These are phyloP conservation scores for Damaliscus lunatus DNA, from an alignment of 2,113 vertebrate species.

Conservation along the genomic window DNA sequence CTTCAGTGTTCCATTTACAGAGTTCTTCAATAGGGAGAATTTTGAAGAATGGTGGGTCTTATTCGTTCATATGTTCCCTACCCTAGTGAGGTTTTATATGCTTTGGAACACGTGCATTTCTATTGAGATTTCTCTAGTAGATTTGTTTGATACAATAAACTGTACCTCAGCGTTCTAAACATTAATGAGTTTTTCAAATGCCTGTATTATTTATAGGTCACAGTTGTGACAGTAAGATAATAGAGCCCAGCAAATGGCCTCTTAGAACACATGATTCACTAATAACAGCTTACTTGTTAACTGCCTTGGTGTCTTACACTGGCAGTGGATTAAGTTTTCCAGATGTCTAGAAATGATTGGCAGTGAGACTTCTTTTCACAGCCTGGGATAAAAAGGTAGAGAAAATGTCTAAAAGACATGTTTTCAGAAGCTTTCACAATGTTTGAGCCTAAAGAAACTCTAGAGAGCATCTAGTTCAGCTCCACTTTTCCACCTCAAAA, in stretches of 20 bases:
- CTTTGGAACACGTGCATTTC: neutral
- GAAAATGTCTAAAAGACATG: neutral
- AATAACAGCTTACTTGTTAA: slow-evolving; percentile 1
- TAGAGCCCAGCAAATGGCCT: neutral
- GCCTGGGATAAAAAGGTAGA: neutral
- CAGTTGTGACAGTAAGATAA: neutral
- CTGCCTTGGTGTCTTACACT: neutral
- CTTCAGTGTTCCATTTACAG: neutral
- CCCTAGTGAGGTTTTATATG: neutral
- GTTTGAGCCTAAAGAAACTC: neutral
- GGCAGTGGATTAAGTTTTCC: neutral
- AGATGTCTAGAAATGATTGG: slow-evolving; percentile 20
- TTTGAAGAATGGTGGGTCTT: neutral
- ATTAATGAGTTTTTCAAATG: neutral
- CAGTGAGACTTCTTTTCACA: slow-evolving; percentile 23
- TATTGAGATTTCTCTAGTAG: neutral
- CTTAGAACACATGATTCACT: neutral
- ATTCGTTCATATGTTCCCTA: neutral
- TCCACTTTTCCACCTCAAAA: neutral
- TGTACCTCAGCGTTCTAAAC: neutral
- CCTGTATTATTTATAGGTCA: neutral
- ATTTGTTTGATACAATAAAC: neutral
- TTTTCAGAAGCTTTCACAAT: neutral
- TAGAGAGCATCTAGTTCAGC: neutral
- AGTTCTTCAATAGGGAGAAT: neutral